Evolutionary conservation across 1,140 invertebrate species (phyloP).

Genomic region (Pogonomyrmex barbatus): DNA sequence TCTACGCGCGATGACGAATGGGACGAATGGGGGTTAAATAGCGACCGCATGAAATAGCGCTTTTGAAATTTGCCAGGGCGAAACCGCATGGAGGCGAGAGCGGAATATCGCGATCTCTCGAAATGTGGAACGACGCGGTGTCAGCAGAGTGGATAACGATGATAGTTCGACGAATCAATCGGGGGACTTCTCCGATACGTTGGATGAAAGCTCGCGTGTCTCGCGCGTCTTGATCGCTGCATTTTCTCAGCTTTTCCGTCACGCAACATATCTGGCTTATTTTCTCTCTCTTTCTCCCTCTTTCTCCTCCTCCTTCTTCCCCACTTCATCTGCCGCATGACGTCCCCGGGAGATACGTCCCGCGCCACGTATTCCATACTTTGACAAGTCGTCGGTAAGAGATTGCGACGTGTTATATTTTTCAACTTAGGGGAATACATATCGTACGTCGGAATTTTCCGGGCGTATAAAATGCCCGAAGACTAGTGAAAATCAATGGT

Average conservation of each 20-base stretch:
- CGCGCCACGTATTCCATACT: conserved; percentile 32
- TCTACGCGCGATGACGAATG: conserved; percentile 48
- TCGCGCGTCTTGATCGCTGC: conserved; percentile 31
- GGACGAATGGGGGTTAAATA: conserved; percentile 47
- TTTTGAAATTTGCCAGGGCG: conserved; percentile 46
- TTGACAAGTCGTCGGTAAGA: conserved; percentile 66
- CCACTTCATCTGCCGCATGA: conserved; percentile 22
- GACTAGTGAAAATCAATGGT: conserved; percentile 14
- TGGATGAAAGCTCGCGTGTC: conserved; percentile 51
- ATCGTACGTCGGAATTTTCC: conserved; percentile 51
- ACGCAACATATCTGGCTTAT: neutral
- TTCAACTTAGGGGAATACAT: conserved; percentile 61
- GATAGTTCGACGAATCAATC: conserved; percentile 58
- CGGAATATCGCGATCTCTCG: conserved; percentile 32
- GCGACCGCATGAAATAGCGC: conserved; percentile 49
- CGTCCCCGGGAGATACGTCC: conserved; percentile 25
- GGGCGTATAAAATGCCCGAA: neutral
- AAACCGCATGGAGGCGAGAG: conserved; percentile 29
- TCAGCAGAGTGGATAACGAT: conserved; percentile 52
- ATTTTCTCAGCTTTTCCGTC: conserved; percentile 55
- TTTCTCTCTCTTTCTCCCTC: neutral
- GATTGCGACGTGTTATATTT: conserved; percentile 62
- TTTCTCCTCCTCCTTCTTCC: neutral
- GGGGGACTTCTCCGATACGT: conserved; percentile 5
- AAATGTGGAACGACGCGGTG: conserved; percentile 42